A percentile compares a stretch with the other conserved stretches of the same genome.
Conservation (phyloP, 2,888 invertebrate species). For the Tipula confusa region DNA sequence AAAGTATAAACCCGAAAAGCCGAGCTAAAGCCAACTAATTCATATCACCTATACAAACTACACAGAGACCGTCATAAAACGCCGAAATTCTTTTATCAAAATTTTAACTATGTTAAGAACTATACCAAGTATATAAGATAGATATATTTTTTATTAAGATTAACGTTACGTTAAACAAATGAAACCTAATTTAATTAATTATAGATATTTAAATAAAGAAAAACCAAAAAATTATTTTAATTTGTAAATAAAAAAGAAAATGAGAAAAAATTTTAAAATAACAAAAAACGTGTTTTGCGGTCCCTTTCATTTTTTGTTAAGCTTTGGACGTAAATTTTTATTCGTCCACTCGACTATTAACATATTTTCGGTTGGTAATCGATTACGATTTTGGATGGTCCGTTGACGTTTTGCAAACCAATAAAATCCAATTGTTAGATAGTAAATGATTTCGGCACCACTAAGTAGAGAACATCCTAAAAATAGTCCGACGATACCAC, state of each 20-base stretch:
- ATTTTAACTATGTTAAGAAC: neutral
- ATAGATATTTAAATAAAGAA: neutral
- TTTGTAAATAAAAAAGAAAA: neutral
- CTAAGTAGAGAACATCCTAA: neutral
- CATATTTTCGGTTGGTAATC: neutral
- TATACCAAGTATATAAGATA: neutral
- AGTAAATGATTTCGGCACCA: neutral
- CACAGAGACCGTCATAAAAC: neutral
- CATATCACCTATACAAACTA: neutral
- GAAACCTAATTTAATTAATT: neutral
- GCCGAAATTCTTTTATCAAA: neutral
- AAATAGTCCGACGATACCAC: neutral
- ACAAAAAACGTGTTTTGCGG: neutral
- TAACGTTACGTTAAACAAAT: neutral
- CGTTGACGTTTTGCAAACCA: neutral
- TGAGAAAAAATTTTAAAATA: neutral
- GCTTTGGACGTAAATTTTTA: neutral
- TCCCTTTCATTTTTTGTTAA: neutral
- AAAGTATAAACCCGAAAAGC: neutral
- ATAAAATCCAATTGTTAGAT: neutral
- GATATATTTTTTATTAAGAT: constrained; percentile 9
- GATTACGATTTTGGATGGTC: neutral
- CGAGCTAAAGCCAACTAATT: neutral
- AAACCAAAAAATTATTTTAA: neutral
- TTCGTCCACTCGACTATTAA: neutral